A percentile compares a stretch with the other conserved stretches of the same genome.
phyloP scores from a whole-genome alignment of 2,888 invertebrate genomes.

The Dryococelus australis region DNA sequence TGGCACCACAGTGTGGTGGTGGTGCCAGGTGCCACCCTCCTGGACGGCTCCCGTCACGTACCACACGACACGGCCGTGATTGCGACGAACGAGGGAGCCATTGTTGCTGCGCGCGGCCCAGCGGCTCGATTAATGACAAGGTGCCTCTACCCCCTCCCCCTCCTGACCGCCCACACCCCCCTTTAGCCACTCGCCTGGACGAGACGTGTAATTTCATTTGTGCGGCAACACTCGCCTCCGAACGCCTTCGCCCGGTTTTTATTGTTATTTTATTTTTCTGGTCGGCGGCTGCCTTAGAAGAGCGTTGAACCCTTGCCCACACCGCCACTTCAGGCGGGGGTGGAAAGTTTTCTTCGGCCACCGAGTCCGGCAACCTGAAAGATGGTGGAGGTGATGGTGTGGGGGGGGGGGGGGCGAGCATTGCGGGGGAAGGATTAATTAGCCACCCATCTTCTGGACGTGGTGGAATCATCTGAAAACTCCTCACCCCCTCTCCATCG shows the following conservation, averaged over 20 bases:
- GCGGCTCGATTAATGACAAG: slow-evolving; percentile 10
- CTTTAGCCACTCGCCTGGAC: neutral
- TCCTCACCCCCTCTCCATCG: too few species aligned
- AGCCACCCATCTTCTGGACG: too few species aligned
- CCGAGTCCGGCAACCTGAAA: too few species aligned
- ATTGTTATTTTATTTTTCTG: too few species aligned
- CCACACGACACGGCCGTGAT: neutral
- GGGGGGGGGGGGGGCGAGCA: too few species aligned
- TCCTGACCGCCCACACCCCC: neutral
- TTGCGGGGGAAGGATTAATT: too few species aligned
- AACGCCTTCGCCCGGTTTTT: neutral
- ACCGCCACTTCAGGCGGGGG: too few species aligned
- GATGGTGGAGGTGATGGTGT: too few species aligned
- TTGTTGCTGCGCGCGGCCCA: neutral
- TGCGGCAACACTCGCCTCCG: neutral
- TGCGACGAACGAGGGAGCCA: neutral
- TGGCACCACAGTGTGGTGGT: neutral
- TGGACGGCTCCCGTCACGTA: neutral
- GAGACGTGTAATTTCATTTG: slow-evolving; percentile 16
- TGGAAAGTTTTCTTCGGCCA: too few species aligned
- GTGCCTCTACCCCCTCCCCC: neutral
- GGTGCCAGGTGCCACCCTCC: neutral
- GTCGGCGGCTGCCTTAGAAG: too few species aligned
- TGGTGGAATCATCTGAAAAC: too few species aligned
- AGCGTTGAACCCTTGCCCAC: too few species aligned